Percentiles rank a stretch among this genome's conserved stretches.
Evolutionary conservation across 2,888 invertebrate species (phyloP).

Genomic region (Lamellibrachia satsuma): DNA sequence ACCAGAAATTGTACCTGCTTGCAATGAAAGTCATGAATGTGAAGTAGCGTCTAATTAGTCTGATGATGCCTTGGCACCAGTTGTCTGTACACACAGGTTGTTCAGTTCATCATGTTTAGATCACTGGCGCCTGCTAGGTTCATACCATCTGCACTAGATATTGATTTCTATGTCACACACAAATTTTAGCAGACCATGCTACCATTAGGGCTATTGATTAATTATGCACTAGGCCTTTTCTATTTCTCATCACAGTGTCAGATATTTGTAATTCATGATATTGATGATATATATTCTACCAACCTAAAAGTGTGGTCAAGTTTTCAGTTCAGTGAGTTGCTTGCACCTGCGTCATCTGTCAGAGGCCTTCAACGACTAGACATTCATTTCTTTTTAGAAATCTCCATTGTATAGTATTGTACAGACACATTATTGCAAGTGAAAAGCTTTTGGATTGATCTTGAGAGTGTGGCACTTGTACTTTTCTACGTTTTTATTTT

Average conservation of each 20-base stretch:
- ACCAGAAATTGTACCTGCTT: no score
- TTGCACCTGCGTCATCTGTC: background rate
- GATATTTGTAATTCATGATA: background rate
- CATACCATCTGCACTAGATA: background rate
- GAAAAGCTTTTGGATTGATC: no score
- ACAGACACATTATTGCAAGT: no score
- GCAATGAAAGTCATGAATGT: background rate
- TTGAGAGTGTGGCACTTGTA: no score
- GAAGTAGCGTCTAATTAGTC: background rate
- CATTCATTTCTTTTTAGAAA: no score
- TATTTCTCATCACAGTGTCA: background rate
- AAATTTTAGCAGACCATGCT: background rate
- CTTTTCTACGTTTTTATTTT: no score
- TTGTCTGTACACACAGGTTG: constrained; percentile 1
- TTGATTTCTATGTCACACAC: background rate
- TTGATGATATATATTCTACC: background rate
- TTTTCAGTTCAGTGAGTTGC: background rate
- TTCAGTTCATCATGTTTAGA: background rate
- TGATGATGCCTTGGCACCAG: background rate
- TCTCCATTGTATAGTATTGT: no score
- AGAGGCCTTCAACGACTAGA: background rate
- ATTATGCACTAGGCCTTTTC: background rate
- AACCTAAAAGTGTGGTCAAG: background rate
- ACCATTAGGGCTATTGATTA: background rate
- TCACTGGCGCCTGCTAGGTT: background rate